Percentiles rank a stretch among this genome's conserved stretches.
Evolutionary conservation across 2,113 vertebrate genomes (phyloP).

Genomic region (Tyrannus savana): DNA sequence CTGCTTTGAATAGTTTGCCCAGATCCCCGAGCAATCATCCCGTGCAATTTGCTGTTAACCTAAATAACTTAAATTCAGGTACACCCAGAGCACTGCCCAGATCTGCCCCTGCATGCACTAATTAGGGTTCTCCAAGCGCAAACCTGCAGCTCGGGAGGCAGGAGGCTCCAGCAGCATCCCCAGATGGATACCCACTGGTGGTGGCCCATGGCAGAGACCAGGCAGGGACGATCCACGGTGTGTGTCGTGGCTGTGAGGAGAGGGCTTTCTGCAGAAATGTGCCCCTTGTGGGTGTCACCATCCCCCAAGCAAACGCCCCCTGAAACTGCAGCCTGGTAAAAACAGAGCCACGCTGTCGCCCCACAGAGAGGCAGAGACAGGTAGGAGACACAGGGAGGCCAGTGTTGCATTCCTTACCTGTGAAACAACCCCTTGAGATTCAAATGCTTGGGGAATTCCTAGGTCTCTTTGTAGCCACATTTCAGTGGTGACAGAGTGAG

Average conservation of each 20-base stretch:
- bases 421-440: neutral
- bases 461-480: neutral
- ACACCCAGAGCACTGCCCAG: slow-evolving; percentile 40
- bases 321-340: neutral
- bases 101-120: slow-evolving; percentile 57
- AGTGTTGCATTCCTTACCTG: neutral
- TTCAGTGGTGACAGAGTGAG: neutral
- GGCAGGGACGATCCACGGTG: neutral
- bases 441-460: slow-evolving; percentile 33
- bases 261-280: neutral
- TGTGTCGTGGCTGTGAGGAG: fast-evolving
- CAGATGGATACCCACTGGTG: neutral
- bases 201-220: fast-evolving
- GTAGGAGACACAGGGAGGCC: neutral
- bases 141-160: neutral
- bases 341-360: fast-evolving
- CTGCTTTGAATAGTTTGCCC: slow-evolving; percentile 54
- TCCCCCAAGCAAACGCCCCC: fast-evolving
- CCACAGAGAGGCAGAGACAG: neutral
- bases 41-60: slow-evolving; percentile 28
- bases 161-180: neutral
- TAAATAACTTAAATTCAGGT: slow-evolving; percentile 19
- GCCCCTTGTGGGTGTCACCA: neutral
- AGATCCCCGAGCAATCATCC: slow-evolving; percentile 16
- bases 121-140: neutral